phyloP scores from a whole-genome alignment of 2,888 invertebrate genomes.

The Invenusta paracnida region DNA sequence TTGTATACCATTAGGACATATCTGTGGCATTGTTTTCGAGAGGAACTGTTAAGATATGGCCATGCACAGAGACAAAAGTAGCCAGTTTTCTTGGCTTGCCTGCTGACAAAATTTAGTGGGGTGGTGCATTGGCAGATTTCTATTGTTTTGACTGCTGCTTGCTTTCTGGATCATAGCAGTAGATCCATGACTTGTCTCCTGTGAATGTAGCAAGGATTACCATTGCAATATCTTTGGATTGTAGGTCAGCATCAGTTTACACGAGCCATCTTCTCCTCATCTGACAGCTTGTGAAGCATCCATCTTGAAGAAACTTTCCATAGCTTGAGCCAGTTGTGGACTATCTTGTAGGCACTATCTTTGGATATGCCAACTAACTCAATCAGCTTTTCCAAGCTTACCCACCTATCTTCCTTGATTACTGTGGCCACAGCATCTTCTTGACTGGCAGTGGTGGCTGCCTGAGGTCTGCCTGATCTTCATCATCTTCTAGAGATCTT shows the following conservation, averaged over 20 bases:
- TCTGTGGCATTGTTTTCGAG: not conserved
- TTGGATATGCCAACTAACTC: not conserved
- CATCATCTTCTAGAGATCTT: not conserved
- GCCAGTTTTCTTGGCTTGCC: not conserved
- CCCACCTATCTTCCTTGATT: not conserved
- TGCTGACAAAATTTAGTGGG: not conserved
- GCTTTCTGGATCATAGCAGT: not conserved
- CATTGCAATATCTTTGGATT: not conserved
- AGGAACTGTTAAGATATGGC: not conserved
- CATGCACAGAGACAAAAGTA: not conserved
- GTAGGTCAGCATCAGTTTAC: not conserved
- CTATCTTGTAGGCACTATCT: not conserved
- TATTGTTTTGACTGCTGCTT: not conserved
- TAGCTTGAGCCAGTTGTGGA: not conserved
- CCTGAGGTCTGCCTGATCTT: not conserved
- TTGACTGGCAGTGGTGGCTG: not conserved
- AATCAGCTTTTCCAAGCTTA: not conserved
- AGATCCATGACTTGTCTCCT: not conserved
- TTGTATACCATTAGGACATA: not conserved
- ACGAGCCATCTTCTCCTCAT: not conserved
- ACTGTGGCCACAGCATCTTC: not conserved
- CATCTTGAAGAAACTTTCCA: not conserved
- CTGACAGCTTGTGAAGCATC: not conserved
- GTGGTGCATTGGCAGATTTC: not conserved
- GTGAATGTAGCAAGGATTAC: not conserved